Evolutionary conservation across 2,113 vertebrate species (phyloP).

Genomic region (Sylvietta virens): DNA sequence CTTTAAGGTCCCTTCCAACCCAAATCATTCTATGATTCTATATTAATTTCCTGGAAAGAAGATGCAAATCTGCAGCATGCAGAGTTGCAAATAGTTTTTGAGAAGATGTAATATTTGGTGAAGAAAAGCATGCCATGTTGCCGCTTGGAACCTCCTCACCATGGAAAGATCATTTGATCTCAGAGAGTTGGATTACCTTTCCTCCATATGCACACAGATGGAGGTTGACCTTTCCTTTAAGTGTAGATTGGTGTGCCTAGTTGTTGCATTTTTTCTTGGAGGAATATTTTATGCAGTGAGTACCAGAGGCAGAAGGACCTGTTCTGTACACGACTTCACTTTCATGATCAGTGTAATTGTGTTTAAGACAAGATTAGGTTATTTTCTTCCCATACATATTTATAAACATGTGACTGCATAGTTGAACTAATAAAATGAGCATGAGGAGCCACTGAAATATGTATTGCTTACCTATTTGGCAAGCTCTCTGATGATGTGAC

Average conservation of each 20-base stretch:
- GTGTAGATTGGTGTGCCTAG: not conserved
- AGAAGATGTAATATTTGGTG: not conserved
- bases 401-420: not conserved
- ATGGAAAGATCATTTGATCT: not conserved
- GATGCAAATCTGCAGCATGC: not conserved
- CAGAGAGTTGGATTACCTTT: not conserved
- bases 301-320: not conserved
- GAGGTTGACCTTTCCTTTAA: not conserved
- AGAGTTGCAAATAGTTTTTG: not conserved
- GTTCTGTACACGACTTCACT: not conserved
- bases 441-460: not conserved
- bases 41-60: not conserved
- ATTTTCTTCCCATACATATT: not conserved
- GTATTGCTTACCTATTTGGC: rapidly evolving
- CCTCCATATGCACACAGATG: not conserved
- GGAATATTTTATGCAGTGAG: not conserved
- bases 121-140: not conserved
- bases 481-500: not conserved
- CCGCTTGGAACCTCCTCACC: not conserved
- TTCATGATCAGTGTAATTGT: not conserved
- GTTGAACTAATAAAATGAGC: not conserved
- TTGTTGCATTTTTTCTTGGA: not conserved
- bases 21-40: not conserved
- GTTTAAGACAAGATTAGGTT: not conserved
- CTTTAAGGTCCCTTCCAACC: not conserved